phyloP scores from a whole-genome alignment of 2,797 vertebrate species.

The Lycodopsis pacificus region DNA sequence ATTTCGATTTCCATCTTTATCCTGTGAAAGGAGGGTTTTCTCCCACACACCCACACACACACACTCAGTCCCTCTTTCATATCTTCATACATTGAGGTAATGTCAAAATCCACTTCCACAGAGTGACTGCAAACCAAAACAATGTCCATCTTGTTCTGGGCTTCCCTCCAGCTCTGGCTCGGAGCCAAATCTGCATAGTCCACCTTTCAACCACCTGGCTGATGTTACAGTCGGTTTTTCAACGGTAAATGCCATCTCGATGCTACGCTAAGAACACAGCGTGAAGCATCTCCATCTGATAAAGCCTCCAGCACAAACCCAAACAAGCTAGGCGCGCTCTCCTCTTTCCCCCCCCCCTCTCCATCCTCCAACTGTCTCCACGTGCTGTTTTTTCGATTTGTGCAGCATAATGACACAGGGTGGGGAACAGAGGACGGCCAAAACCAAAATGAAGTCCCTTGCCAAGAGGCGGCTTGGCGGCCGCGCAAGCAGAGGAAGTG shows the following conservation, averaged over 20 bases:
- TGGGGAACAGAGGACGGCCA: constrained; percentile 91
- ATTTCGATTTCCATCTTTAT: constrained; percentile 70
- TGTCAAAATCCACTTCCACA: constrained; percentile 75
- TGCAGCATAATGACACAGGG: constrained; percentile 93
- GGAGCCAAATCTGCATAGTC: constrained; percentile 55
- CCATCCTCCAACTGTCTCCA: constrained; percentile 58
- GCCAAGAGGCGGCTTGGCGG: constrained; percentile 92
- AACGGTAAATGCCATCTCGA: constrained; percentile 13
- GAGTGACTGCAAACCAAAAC: constrained; percentile 75
- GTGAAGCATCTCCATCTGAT: constrained; percentile 19
- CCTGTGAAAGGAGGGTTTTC: constrained; percentile 24
- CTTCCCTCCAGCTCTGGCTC: constrained; percentile 70
- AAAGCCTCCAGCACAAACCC: constrained; percentile 10
- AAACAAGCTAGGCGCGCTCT: constrained; percentile 36
- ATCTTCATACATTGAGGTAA: constrained; percentile 67
- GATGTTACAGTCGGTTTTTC: constrained; percentile 42
- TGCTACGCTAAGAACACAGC: background rate
- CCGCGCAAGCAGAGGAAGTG: constrained; percentile 91
- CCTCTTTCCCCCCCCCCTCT: constrained; percentile 31
- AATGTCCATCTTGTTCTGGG: constrained; percentile 82
- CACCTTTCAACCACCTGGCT: constrained; percentile 53
- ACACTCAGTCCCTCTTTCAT: constrained; percentile 28
- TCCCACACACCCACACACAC: constrained; percentile 9
- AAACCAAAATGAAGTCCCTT: constrained; percentile 90
- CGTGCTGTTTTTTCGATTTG: constrained; percentile 87